Conservation (phyloP, 2,888 invertebrate genomes). For the Scaptodrosophila latifasciaeformis region DNA sequence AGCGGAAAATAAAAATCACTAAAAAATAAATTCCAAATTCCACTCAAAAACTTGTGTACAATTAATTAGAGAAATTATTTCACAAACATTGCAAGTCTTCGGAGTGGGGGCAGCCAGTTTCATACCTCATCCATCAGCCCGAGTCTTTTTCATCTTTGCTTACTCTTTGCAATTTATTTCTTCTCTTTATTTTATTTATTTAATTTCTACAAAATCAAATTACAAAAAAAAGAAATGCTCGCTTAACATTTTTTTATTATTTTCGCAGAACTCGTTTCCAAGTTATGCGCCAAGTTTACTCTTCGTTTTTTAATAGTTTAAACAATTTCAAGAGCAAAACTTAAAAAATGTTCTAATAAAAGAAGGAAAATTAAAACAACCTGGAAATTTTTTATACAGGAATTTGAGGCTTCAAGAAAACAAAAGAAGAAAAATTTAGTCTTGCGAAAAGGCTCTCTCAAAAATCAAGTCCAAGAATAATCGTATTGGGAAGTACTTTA, state of each 20-base stretch:
- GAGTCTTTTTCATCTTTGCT: slow-evolving; percentile 15
- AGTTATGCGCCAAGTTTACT: slow-evolving; percentile 40
- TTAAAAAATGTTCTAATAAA: too few species aligned
- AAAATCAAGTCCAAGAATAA: too few species aligned
- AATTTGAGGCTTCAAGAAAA: too few species aligned
- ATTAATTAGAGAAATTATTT: slow-evolving; percentile 67
- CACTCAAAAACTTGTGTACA: slow-evolving; percentile 33
- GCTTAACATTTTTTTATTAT: slow-evolving; percentile 44
- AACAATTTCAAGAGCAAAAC: too few species aligned
- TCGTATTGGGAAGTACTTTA: too few species aligned
- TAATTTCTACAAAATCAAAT: slow-evolving; percentile 43
- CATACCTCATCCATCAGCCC: neutral
- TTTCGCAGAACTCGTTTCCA: slow-evolving; percentile 49
- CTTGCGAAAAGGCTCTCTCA: too few species aligned
- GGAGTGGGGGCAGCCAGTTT: neutral
- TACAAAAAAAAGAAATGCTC: slow-evolving; percentile 27
- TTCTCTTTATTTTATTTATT: slow-evolving; percentile 13
- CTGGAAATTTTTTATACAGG: too few species aligned
- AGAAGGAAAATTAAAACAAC: too few species aligned
- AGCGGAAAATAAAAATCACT: slow-evolving; percentile 35
- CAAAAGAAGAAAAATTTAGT: too few species aligned
- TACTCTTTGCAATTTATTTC: slow-evolving; percentile 24
- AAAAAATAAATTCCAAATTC: slow-evolving; percentile 11
- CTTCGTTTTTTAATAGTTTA: slow-evolving; percentile 32
- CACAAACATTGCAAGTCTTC: slow-evolving; percentile 18